Evolutionary conservation across 2,113 vertebrate genomes (phyloP).

Genomic region (Ibidorhyncha struthersii): DNA sequence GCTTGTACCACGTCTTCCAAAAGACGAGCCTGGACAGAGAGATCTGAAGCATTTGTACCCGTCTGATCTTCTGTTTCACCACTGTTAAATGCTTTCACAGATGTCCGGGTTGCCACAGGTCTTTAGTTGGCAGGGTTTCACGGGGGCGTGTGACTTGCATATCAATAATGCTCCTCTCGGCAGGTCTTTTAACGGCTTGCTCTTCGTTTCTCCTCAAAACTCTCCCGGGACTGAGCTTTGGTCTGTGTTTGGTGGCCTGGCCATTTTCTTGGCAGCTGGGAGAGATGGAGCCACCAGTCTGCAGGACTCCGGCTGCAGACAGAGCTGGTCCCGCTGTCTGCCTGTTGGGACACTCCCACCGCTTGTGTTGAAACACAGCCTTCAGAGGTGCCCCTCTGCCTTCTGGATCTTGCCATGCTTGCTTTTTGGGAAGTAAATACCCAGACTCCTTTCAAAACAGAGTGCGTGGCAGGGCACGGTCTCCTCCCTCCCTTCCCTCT

Average conservation of each 20-base stretch:
- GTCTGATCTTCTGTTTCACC: neutral
- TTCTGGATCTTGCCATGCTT: neutral
- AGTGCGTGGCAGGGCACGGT: accelerated
- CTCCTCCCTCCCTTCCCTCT: neutral
- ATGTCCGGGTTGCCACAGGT: neutral
- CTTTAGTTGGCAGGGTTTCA: neutral
- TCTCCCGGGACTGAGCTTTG: neutral
- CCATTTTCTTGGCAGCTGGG: neutral
- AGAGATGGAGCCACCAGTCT: neutral
- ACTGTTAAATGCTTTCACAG: neutral
- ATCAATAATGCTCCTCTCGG: neutral
- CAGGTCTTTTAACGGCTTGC: neutral
- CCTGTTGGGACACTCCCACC: neutral
- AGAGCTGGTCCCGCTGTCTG: neutral
- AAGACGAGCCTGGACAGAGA: neutral
- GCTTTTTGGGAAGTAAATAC: neutral
- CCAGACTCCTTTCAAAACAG: neutral
- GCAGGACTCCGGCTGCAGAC: neutral
- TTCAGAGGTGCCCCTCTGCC: neutral
- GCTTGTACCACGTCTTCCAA: neutral
- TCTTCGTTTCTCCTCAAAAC: neutral
- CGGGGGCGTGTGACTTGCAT: neutral
- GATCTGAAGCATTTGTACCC: neutral
- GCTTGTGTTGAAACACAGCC: no score
- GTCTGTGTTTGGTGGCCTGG: neutral